These are phyloP conservation scores for Felis catus DNA, from an alignment of 2,113 vertebrate genomes.

Conservation along the genomic window DNA sequence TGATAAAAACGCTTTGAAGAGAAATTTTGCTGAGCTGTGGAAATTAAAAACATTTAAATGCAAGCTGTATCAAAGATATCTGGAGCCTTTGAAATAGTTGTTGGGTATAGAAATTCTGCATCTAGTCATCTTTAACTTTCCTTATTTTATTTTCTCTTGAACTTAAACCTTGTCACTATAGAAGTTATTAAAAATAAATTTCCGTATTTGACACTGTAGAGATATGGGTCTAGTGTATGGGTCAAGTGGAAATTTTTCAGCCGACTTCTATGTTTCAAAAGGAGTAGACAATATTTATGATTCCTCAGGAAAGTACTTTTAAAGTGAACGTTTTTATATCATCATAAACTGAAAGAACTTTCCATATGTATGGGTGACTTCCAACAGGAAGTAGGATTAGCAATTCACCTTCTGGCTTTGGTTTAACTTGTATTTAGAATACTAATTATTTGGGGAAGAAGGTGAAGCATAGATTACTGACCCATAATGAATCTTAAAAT, in stretches of 20 bases:
- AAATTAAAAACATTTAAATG: slow-evolving; percentile 30
- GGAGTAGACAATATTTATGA: neutral
- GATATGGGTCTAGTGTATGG: neutral
- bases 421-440: slow-evolving; percentile 50
- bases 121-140: neutral
- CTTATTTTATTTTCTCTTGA: slow-evolving; percentile 30
- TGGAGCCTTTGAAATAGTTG: neutral
- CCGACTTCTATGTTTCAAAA: slow-evolving; percentile 33
- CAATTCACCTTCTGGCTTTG: neutral
- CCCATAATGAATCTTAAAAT: neutral
- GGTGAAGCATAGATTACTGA: neutral
- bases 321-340: slow-evolving; percentile 13
- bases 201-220: neutral
- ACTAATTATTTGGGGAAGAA: slow-evolving; percentile 27
- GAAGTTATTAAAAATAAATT: slow-evolving; percentile 30
- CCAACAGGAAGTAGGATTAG: slow-evolving; percentile 39
- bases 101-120: neutral
- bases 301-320: neutral
- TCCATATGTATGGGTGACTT: slow-evolving; percentile 27
- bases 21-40: neutral
- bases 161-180: neutral
- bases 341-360: slow-evolving; percentile 20
- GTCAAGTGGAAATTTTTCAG: slow-evolving; percentile 57
- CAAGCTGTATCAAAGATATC: neutral
- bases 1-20: slow-evolving; percentile 41